Evolutionary conservation across 1,140 invertebrate species (phyloP), one percentile per base, ranked within the genome.

Genomic region (Cydia fagiglandana): DNA sequence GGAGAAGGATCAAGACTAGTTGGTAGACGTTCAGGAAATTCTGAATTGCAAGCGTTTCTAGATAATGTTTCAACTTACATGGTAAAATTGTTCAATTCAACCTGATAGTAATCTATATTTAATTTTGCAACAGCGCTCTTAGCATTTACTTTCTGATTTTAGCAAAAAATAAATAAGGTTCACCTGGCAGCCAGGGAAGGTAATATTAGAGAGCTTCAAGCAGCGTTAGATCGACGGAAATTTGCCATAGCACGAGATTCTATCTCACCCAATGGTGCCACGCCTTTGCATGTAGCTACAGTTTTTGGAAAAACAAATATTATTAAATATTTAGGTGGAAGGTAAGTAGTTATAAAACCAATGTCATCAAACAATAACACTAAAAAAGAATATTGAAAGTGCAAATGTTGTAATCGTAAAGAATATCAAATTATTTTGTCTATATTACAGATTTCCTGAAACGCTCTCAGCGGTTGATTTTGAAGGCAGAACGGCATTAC

Each of bases 211-310:
- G 97, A 97, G 79, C 93, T 99, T 34, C 97, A 98, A 93, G 95
- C 95, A 73, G 95, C 97, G 4, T 93, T 98, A 80, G 98, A 99
- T 93, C 93, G 98, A 75, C 96, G 97, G 86, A 98, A 98, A 94
- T 97, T 99, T 86, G 97, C 97, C 9, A 95, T 97, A 61, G 97
- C 97, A 7, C 95, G 96, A 81, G 97, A 98, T 91, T 94, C 94
- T 74, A 94, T 95, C 78, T 96, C 96, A 64, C 95, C 97, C 47
- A 96, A 97, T 82, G 97, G 98, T n/a, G 96, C 98, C 30, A 98
- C 98, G 0, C 97, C 98, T 2, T 93, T 99, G 53, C 98, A 99
- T 91, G 98, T 98, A 73, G 98, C 98, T 9, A 96, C 97, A 0
- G 94, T 98, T 76, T 97, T 96, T 89, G 96, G 96, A 38, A 95